Conservation (phyloP, 37 sponge, comb jelly and placozoan species). For the Chondrosia reniformis region DNA sequence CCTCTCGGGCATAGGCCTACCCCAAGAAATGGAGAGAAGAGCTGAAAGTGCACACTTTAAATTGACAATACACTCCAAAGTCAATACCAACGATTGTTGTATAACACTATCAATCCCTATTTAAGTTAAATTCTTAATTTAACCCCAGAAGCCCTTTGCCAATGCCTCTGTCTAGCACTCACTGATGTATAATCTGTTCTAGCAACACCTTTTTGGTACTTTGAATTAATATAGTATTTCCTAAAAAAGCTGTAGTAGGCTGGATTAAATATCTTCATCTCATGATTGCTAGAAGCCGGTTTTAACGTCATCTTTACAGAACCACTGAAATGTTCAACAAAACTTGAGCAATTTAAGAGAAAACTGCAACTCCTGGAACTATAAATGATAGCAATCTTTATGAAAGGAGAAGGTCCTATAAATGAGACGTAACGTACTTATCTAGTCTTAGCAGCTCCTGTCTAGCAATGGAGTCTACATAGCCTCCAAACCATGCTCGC, state of each 20-base stretch:
- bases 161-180: not conserved
- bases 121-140: no score
- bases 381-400: no score
- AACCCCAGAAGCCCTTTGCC: no score
- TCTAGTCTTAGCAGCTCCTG: no score
- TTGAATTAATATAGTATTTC: conserved; percentile 1
- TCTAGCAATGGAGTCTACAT: not conserved
- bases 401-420: no score
- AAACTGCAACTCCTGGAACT: no score
- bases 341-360: not conserved
- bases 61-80: no score
- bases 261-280: not conserved
- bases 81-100: no score
- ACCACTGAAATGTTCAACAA: not conserved
- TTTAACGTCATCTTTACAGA: not conserved
- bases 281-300: not conserved
- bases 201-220: not conserved
- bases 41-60: not conserved
- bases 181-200: not conserved
- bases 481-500: conserved; percentile 7
- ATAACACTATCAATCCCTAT: no score
- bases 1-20: not conserved
- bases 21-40: not conserved
- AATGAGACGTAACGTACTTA: no score
- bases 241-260: not conserved